A percentile compares a stretch with the other conserved stretches of the same genome.
phyloP scores from a whole-genome alignment of 2,113 vertebrate species.

The Sinocyclocheilus anshuiensis region DNA sequence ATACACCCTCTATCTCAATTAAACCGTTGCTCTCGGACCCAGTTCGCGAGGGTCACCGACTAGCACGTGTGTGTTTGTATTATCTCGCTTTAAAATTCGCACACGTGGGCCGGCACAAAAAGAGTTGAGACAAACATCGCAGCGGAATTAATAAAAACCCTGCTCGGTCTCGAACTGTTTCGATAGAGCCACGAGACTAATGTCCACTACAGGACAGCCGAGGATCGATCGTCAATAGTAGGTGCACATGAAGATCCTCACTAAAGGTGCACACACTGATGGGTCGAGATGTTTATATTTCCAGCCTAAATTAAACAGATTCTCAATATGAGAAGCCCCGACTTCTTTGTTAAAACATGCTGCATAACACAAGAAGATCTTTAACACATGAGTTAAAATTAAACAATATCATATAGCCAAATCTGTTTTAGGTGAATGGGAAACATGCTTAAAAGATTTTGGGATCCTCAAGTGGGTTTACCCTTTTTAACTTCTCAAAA shows the following conservation, averaged over 20 bases:
- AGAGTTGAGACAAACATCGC: slow-evolving; percentile 65
- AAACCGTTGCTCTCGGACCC: slow-evolving; percentile 35
- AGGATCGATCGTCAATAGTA: background rate
- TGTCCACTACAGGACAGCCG: slow-evolving; percentile 38
- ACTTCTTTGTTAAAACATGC: background rate
- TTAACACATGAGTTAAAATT: background rate
- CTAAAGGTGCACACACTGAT: background rate
- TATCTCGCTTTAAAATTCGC: background rate
- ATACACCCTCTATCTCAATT: slow-evolving; percentile 49
- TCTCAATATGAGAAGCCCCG: background rate
- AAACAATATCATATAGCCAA: background rate
- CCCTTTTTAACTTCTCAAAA: background rate
- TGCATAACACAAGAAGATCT: background rate
- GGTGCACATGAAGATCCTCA: background rate
- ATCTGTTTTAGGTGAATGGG: background rate
- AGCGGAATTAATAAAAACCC: slow-evolving; percentile 69
- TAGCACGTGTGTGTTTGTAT: background rate
- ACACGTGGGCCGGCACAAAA: slow-evolving; percentile 44
- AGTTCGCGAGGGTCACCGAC: slow-evolving; percentile 9
- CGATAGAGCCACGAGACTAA: slow-evolving; percentile 25
- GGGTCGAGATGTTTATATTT: background rate
- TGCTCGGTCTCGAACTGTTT: slow-evolving; percentile 45
- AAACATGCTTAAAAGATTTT: background rate
- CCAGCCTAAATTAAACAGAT: background rate
- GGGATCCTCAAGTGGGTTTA: slow-evolving; percentile 25